Conservation (phyloP, 1,140 invertebrate species). For the Drosophila leontia region DNA sequence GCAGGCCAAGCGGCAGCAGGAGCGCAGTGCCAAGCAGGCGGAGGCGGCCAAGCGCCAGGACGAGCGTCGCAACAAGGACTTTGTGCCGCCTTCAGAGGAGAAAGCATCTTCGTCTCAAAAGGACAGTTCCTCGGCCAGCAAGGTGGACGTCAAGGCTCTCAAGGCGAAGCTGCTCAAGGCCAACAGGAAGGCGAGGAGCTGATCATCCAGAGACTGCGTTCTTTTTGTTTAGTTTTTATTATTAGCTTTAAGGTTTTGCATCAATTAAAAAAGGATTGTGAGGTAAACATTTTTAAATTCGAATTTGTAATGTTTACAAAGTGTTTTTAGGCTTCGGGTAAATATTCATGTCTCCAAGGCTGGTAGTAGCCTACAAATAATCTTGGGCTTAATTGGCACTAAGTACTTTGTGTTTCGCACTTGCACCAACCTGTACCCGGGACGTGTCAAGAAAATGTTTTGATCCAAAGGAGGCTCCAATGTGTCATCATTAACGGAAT, state of each 20-base stretch:
- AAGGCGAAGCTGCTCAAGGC: slow-evolving; percentile 77
- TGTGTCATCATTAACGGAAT: too few species aligned
- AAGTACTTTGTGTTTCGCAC: not conserved
- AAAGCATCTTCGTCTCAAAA: slow-evolving; percentile 37
- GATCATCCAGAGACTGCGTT: slow-evolving; percentile 5
- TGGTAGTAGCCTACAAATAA: not conserved
- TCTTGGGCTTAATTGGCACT: not conserved
- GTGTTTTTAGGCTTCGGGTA: not conserved
- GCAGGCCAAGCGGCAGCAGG: slow-evolving; percentile 89
- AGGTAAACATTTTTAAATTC: not conserved
- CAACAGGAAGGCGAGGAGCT: slow-evolving; percentile 67
- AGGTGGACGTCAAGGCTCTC: slow-evolving; percentile 71
- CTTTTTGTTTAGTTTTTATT: slow-evolving; percentile 39
- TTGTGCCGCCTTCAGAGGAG: slow-evolving; percentile 92
- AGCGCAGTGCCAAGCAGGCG: slow-evolving; percentile 91
- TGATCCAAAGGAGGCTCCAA: too few species aligned
- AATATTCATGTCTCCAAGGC: not conserved
- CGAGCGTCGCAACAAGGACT: slow-evolving; percentile 92
- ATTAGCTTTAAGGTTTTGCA: slow-evolving; percentile 15
- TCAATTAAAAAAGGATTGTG: slow-evolving; percentile 21
- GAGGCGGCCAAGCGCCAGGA: slow-evolving; percentile 90
- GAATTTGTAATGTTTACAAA: not conserved
- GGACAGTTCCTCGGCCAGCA: slow-evolving; percentile 15
- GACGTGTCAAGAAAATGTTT: too few species aligned
- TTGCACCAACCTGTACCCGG: too few species aligned